phyloP scores from a whole-genome alignment of 2,113 vertebrate genomes.

The Brachypodius melanocephalos region DNA sequence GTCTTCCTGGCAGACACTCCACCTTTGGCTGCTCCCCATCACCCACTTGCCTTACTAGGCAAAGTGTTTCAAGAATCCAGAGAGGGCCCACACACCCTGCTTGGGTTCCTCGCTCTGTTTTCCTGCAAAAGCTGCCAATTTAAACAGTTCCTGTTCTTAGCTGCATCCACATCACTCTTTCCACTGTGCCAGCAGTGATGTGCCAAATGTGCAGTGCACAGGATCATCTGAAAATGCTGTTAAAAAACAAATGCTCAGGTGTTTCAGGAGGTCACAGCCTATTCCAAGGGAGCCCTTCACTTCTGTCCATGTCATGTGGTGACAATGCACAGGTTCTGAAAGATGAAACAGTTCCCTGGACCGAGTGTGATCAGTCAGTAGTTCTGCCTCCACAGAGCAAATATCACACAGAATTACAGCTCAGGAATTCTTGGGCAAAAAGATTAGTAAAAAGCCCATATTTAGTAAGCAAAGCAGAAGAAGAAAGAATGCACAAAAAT shows the following conservation, averaged over 20 bases:
- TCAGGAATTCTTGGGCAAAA: neutral
- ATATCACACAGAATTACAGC: neutral
- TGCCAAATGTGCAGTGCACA: neutral
- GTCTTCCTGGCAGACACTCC: neutral
- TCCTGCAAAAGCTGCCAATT: neutral
- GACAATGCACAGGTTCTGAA: neutral
- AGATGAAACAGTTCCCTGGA: neutral
- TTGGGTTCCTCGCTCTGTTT: neutral
- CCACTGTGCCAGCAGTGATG: neutral
- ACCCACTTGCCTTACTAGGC: neutral
- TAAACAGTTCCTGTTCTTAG: neutral
- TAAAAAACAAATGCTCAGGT: neutral
- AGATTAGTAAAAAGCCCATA: neutral
- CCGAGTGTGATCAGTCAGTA: neutral
- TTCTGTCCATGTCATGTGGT: rapidly evolving
- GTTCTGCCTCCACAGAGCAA: neutral
- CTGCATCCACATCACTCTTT: neutral
- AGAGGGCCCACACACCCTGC: neutral
- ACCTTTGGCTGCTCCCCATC: neutral
- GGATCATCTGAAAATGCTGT: neutral
- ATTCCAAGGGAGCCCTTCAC: neutral
- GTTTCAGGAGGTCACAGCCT: neutral
- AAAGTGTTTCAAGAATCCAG: neutral
- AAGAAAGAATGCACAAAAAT: neutral
- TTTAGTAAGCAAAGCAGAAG: neutral